Conservation (phyloP, 2,797 vertebrate genomes). For the Gallinago solitaria region DNA sequence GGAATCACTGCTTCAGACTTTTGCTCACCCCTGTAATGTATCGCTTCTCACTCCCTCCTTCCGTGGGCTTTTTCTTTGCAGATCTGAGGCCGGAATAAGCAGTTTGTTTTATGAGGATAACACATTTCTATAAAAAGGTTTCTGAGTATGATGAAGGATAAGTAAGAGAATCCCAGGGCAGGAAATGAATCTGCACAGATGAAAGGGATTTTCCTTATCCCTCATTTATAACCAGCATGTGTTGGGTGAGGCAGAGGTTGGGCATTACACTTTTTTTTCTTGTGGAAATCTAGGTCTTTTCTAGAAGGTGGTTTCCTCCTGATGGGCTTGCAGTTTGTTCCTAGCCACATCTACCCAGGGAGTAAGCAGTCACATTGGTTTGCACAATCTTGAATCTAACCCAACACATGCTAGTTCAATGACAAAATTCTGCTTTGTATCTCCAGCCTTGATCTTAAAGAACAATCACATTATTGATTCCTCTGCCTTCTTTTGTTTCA, state of each 20-base stretch:
- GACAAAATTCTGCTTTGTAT: not conserved
- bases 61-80: not conserved
- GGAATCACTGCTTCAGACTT: not conserved
- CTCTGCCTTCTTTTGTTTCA: constrained; percentile 17
- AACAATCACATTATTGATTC: not conserved
- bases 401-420: not conserved
- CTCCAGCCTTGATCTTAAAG: not conserved
- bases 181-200: constrained; percentile 58
- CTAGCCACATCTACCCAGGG: not conserved
- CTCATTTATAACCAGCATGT: not conserved
- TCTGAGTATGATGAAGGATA: not conserved
- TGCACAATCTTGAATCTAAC: not conserved
- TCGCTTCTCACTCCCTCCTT: not conserved
- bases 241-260: not conserved
- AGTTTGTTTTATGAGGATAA: not conserved
- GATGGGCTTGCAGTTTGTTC: not conserved
- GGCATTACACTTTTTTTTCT: constrained; percentile 3
- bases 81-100: not conserved
- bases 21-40: not conserved
- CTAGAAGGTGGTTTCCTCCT: not conserved
- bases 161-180: not conserved
- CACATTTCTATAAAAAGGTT: not conserved
- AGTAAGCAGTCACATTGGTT: not conserved
- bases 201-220: constrained; percentile 36
- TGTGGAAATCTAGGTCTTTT: not conserved